Evolutionary conservation across 92 coral and sea anemone species (phyloP).

Genomic region (Scolanthus callimorphus): DNA sequence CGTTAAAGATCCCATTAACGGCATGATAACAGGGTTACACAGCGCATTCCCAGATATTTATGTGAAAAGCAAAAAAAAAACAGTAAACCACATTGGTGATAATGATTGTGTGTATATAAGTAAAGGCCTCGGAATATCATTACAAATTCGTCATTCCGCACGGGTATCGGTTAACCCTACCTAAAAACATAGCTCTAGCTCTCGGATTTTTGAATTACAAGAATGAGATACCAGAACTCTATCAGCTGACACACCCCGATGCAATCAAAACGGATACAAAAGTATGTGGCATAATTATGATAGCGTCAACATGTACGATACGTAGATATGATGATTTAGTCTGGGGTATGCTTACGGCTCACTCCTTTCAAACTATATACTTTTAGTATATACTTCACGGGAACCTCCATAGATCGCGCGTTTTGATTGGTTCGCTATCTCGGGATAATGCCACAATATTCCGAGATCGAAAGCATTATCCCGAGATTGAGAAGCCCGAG

Average conservation of each 20-base stretch:
- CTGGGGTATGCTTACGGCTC: slow-evolving; percentile 6
- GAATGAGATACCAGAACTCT: background rate
- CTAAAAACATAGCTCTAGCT: slow-evolving; percentile 9
- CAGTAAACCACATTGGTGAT: background rate
- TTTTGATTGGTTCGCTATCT: no score
- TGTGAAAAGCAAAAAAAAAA: slow-evolving; percentile 6
- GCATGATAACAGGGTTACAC: background rate
- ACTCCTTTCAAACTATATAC: slow-evolving; percentile 10
- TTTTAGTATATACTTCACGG: no score
- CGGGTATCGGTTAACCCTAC: slow-evolving; percentile 1
- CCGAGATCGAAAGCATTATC: no score
- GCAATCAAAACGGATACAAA: slow-evolving; percentile 1
- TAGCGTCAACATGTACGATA: background rate
- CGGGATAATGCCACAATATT: no score
- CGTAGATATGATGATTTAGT: slow-evolving; percentile 9
- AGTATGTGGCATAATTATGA: background rate
- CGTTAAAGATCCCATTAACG: background rate
- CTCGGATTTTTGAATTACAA: slow-evolving; percentile 8
- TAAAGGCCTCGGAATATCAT: background rate
- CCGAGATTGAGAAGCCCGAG: no score
- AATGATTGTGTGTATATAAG: slow-evolving; percentile 6
- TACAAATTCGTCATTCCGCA: background rate
- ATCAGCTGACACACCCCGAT: background rate
- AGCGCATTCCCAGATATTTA: background rate
- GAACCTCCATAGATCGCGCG: no score